phyloP scores from a whole-genome alignment of 2,888 invertebrate genomes.

The Hypomecis atomaria region DNA sequence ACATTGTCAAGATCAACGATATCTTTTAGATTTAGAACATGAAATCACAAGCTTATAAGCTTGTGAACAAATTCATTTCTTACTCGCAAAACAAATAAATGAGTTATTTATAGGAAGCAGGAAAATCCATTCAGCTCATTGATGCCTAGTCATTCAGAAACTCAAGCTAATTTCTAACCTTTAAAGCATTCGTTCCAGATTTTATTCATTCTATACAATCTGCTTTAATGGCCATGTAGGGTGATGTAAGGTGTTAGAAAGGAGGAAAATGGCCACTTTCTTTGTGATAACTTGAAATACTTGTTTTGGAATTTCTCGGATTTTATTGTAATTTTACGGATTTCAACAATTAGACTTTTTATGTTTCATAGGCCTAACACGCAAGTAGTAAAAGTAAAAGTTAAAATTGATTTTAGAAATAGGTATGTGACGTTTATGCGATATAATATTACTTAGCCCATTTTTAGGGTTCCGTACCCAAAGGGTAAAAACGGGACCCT shows the following conservation, averaged over 20 bases:
- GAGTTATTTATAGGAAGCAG: constrained; percentile 5
- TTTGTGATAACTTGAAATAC: not conserved
- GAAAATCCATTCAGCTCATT: constrained; percentile 20
- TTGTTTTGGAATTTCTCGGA: not conserved
- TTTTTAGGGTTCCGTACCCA: too few relatives aligned
- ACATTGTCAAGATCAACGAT: too few relatives aligned
- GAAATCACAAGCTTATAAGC: too few relatives aligned
- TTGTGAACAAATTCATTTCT: not conserved
- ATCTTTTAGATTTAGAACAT: too few relatives aligned
- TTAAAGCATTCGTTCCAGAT: constrained; percentile 2
- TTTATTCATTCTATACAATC: constrained; percentile 12
- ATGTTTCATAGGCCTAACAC: too few relatives aligned
- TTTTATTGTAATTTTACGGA: too few relatives aligned
- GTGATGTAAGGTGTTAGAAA: constrained; percentile 10
- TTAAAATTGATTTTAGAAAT: too few relatives aligned
- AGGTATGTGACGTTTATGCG: too few relatives aligned
- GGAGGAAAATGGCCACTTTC: constrained; percentile 16
- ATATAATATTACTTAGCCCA: too few relatives aligned
- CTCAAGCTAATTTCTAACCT: constrained; percentile 11
- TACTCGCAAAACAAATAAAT: not conserved
- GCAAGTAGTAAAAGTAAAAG: too few relatives aligned
- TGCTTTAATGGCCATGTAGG: constrained; percentile 2
- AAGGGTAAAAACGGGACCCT: too few relatives aligned
- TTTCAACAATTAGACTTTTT: too few relatives aligned
- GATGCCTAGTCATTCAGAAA: constrained; percentile 10